Base-by-base conservation (phyloP, 2,113 vertebrate species). In the Sinocyclocheilus grahami region DNA sequence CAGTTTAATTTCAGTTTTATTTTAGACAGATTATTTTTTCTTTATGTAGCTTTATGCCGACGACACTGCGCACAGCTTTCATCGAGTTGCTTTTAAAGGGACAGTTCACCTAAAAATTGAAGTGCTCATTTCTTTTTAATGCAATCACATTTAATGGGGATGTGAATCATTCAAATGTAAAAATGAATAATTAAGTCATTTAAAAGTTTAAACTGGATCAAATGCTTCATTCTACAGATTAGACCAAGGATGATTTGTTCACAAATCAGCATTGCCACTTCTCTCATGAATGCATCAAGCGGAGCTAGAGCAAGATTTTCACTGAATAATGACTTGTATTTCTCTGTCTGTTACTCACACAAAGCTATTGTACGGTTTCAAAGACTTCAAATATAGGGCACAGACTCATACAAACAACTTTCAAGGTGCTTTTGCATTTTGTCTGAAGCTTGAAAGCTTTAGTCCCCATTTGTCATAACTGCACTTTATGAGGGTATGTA, bases 1-100 rank as follows among this genome's bases (percentile, higher is more conserved):
- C 67, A 22, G 76, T 80, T n/a, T 53, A 27, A 62, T 65, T 65
- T 78, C 30, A 33, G 39, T 78, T 58, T 60, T 53, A 85, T 60
- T 58, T 46, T 12, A 27, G 24, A 14, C 9, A 14, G 71, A 62
- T 62, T 62, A 0, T 77, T 20, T 14, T 39, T 79, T 69, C 48
- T 81, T 42, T 69, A 51, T 82, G 22, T 18, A 55, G 58, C 20
- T 42, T 33, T 55, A 82, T 71, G 63, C 39, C 0, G 5, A 53
- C 22, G 2, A 24, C 24, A 55, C 24, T 77, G 5, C 75, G 30
- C 13, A 55, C 75, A 53, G 39, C 22, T 75, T 80, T 42, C 11
- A 42, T 80, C 78, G 9, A 27, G 42, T 48, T 74, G 12, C 12
- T 76, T 76, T 76, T 51, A 76, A 51, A 51, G 39, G 42, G 39